Base-by-base conservation (phyloP, 2,113 vertebrate genomes). In the Parus major region DNA sequence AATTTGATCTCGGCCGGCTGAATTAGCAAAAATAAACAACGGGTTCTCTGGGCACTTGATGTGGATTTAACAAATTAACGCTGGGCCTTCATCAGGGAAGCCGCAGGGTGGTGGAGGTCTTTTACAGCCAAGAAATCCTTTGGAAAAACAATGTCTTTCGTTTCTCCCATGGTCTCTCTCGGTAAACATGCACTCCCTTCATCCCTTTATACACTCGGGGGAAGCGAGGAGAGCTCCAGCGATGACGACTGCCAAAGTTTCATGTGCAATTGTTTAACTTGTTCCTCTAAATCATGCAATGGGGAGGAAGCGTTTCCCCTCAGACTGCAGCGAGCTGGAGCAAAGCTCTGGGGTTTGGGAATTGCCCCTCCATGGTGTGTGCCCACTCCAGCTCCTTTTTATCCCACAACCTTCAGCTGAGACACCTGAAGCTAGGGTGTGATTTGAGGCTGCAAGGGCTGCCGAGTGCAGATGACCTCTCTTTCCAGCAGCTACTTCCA, bases 21-120 rank as follows among this genome's bases (percentile, higher is more conserved):
- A 92, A 92, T 96, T 96, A 97, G 86, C 96, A 95, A 98, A 98
- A 98, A 98, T 96, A 98, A 98, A 98, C 97, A 97, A 82, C 64
- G 35, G 95, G 87, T 97, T 95, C 97, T 94, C 90, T 2, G 91
- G 96, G 95, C 96, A 96, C 97, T 97, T 94, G 96, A 96, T 92
- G 96, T 94, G 98, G 98, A 98, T 98, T 98, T 98, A 97, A 97
- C 97, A 98, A 97, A 98, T 98, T 98, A 98, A 98, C 98, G 95
- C 97, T 59, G 95, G 81, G 96, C 93, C 94, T 91, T 95, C 95
- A 93, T 96, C 92, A 93, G 97, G 94, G 93, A 94, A 84, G 94
- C 95, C 57, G 25, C 55, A 64, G 69, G 76, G 94, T 89, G 87
- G 91, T 82, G 81, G 94, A 92, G 88, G 78, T 89, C 78, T 63